These are phyloP conservation scores for Cheirogaleus medius DNA, from an alignment of 2,113 vertebrate genomes.

Conservation along the genomic window DNA sequence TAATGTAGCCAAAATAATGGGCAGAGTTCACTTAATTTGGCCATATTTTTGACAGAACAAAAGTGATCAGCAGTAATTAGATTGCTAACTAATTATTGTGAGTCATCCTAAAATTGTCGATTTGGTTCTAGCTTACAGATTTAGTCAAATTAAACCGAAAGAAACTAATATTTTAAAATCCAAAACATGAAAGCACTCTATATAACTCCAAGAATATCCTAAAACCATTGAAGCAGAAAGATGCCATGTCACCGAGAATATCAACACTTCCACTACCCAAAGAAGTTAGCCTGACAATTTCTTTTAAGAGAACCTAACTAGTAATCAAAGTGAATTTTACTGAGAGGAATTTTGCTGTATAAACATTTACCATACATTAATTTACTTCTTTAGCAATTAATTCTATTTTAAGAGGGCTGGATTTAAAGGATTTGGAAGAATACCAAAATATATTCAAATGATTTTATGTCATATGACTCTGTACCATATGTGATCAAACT, in stretches of 20 bases:
- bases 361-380: conserved; percentile 55
- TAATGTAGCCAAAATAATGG: background rate
- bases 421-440: conserved; percentile 67
- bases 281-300: background rate
- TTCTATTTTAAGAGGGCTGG: conserved; percentile 41
- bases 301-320: conserved; percentile 28
- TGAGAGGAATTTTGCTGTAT: background rate
- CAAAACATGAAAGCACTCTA: background rate
- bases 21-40: background rate
- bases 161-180: background rate
- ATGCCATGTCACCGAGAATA: background rate
- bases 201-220: background rate
- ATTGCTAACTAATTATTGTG: background rate
- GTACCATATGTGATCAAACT: conserved; percentile 69
- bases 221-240: background rate
- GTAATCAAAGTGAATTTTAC: conserved; percentile 29
- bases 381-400: conserved; percentile 59
- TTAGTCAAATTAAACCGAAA: background rate
- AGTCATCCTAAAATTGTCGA: background rate
- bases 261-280: background rate
- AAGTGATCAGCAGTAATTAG: background rate
- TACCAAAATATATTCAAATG: conserved; percentile 64
- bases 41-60: background rate
- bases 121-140: background rate
- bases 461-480: conserved; percentile 54